Conservation (phyloP, 2,797 vertebrate species). For the Acipenser oxyrinchus region DNA sequence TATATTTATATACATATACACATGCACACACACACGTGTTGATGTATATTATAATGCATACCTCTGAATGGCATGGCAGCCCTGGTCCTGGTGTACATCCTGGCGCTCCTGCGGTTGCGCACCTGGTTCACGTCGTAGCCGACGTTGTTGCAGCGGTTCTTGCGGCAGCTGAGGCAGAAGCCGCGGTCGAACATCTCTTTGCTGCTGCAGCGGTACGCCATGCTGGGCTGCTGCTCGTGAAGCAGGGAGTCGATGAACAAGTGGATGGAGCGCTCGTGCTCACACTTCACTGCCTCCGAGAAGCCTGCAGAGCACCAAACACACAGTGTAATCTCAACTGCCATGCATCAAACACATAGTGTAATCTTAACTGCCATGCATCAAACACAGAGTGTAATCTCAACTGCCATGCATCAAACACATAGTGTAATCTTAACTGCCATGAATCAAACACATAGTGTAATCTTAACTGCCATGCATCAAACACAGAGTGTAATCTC, state of each 20-base stretch:
- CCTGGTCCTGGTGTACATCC: conserved; percentile 89
- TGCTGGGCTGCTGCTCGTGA: conserved; percentile 68
- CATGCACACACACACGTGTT: no score
- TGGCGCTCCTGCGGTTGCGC: conserved; percentile 64
- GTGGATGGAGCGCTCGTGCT: conserved; percentile 86
- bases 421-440: no score
- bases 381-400: no score
- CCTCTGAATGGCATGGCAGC: conserved; percentile 89
- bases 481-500: no score
- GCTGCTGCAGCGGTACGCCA: conserved; percentile 80
- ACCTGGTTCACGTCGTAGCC: conserved; percentile 81
- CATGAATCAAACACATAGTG: no score
- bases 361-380: no score
- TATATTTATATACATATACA: no score
- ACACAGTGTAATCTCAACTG: neutral
- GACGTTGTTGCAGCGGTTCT: conserved; percentile 82
- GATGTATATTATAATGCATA: conserved; percentile 30
- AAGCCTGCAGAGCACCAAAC: conserved; percentile 55
- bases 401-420: no score
- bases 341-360: no score
- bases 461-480: no score
- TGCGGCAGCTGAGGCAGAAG: conserved; percentile 82
- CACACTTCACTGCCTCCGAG: conserved; percentile 81
- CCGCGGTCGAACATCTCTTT: conserved; percentile 81
- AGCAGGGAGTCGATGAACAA: conserved; percentile 93